Evolutionary conservation across 30 jellyfish, hydroid and myxozoan species (phyloP).

Genomic region (Aurelia sp.): DNA sequence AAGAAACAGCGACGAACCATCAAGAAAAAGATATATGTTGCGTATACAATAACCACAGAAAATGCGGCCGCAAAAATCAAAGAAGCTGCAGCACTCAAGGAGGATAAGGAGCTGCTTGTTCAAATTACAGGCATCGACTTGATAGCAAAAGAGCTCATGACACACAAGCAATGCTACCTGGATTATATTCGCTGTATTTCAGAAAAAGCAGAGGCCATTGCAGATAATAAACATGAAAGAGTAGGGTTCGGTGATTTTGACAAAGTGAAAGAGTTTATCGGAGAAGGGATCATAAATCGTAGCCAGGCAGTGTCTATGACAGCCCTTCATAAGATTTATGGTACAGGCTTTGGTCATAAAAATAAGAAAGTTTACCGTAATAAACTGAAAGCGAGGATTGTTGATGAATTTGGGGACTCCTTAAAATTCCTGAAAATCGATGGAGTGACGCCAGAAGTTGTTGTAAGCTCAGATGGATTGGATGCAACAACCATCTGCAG

Average conservation of each 20-base stretch:
- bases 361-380: conserved; percentile 20
- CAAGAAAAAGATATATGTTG: conserved; percentile 10
- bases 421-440: conserved; percentile 13
- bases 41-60: conserved; percentile 26
- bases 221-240: conserved; percentile 26
- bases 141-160: conserved; percentile 49
- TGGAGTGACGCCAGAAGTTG: conserved; percentile 35
- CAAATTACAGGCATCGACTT: conserved; percentile 24
- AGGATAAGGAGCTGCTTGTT: conserved; percentile 1
- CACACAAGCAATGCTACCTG: conserved; percentile 41
- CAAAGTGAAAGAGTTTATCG: conserved; percentile 1
- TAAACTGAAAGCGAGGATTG: conserved; percentile 17
- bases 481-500: background rate
- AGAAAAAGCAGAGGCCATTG: background rate
- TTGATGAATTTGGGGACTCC: conserved; percentile 11
- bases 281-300: conserved; percentile 32
- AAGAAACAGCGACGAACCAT: conserved; percentile 30
- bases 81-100: conserved; percentile 46
- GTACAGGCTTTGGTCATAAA: conserved; percentile 29
- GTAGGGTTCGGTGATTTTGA: conserved; percentile 23
- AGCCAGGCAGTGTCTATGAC: conserved; percentile 32
- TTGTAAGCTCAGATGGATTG: conserved; percentile 7
- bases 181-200: conserved; percentile 38
- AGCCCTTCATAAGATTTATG: conserved; percentile 22
- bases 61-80: conserved; percentile 36